A percentile compares a stretch with the other conserved stretches of the same genome.
phyloP scores from a whole-genome alignment of 2,113 vertebrate genomes.

The Myotis brandtii region DNA sequence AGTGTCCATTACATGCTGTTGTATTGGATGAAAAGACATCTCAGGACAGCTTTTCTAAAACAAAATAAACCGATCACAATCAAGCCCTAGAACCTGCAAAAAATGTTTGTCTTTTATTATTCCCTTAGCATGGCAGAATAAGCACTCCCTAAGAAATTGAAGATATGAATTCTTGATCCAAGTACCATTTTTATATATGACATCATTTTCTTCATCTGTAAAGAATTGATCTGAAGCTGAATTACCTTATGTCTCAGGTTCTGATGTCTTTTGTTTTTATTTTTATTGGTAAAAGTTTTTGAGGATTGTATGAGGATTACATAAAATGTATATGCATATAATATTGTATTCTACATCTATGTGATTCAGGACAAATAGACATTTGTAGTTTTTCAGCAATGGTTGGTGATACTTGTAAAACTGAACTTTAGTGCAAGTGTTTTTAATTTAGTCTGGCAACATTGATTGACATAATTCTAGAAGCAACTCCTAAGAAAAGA shows the following conservation, averaged over 20 bases:
- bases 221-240: constrained; percentile 10
- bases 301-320: background rate
- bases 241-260: background rate
- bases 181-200: background rate
- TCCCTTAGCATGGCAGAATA: background rate
- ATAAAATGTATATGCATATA: background rate
- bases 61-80: background rate
- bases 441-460: background rate
- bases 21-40: background rate
- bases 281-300: constrained; percentile 35
- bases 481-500: background rate
- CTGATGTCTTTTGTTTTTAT: background rate
- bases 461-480: background rate
- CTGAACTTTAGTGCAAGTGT: background rate
- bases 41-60: background rate
- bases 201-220: background rate
- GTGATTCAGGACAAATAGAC: background rate
- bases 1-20: background rate
- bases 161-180: background rate
- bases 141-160: background rate
- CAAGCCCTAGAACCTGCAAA: background rate
- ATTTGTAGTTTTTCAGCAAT: constrained; percentile 16
- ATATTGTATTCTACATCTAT: background rate
- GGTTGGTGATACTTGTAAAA: background rate
- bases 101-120: background rate